Percentiles rank a stretch among this genome's conserved stretches.
phyloP scores from a whole-genome alignment of 37 sponge, comb jelly and placozoan species.

The Geodia barretti region DNA sequence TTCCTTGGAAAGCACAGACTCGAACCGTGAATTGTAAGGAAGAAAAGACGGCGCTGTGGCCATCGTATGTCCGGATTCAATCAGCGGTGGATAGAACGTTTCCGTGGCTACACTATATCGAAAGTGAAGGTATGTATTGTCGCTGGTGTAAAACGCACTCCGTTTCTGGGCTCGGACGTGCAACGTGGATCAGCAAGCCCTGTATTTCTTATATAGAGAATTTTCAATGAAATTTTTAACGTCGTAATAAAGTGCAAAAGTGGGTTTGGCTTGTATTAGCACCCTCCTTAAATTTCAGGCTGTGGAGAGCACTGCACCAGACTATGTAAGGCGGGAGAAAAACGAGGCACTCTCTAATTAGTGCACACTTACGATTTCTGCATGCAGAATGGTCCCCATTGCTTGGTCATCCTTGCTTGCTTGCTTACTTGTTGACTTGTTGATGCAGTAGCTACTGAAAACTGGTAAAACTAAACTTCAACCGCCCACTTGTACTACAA shows the following conservation, averaged over 20 bases:
- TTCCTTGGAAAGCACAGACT: not conserved
- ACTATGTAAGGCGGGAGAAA: too few relatives aligned
- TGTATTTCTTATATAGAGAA: constrained; percentile 30
- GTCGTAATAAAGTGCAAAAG: not conserved
- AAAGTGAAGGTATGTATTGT: not conserved
- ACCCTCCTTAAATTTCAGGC: not conserved
- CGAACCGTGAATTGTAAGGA: not conserved
- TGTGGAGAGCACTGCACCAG: not conserved
- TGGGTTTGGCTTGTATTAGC: not conserved
- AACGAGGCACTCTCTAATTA: too few relatives aligned
- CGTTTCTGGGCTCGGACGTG: not conserved
- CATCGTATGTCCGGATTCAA: not conserved
- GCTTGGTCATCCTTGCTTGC: too few relatives aligned
- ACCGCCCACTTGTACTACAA: too few relatives aligned
- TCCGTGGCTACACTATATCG: not conserved
- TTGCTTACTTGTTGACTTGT: too few relatives aligned
- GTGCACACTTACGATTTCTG: too few relatives aligned
- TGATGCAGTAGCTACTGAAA: too few relatives aligned
- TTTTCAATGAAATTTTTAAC: constrained; percentile 27
- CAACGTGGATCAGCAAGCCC: constrained; percentile 25
- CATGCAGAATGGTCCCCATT: too few relatives aligned
- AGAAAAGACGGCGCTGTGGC: not conserved
- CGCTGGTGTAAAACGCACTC: not conserved
- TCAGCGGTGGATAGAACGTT: not conserved
- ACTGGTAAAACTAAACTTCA: too few relatives aligned